Evolutionary conservation across 2,888 invertebrate species (phyloP), one percentile per base, ranked within the genome.

Genomic region (Globia sparganii): DNA sequence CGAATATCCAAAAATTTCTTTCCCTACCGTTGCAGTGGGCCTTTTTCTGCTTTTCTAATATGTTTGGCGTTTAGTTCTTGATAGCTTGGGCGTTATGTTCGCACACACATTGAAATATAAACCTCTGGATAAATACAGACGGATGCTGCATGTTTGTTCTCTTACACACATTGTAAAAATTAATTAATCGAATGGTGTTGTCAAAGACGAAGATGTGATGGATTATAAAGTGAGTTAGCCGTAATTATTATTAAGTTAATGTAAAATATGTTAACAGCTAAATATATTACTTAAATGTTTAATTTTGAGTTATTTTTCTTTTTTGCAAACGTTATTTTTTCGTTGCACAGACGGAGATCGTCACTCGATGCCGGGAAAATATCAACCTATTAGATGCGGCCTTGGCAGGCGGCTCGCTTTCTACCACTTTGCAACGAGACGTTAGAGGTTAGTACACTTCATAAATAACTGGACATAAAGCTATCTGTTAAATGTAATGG

Each of bases 361-460:
- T 98, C 92, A 97, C 98, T 81, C 98, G 98, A 79, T 99, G 99
- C 96, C 98, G 98, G 89, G 98, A 99, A 91, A 99, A 99, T 95
- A 97, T 99, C 91, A 97, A 97, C 92, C 98, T 98, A 91, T 97
- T 99, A 95, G 98, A 98, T 92, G 97, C 97, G 72, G 97, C 98
- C 74, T 92, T 98, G 87, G 97, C 97, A 77, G 93, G 96, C 85
- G 96, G 97, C 78, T 93, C 97, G 78, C 92, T 97, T 83, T 97
- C 97, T 79, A 90, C 97, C 65, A 94, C 96, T 66, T 95, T 97
- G 90, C 97, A 97, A 90, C 95, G 97, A 90, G 97, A 97, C 87
- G 97, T 97, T 80, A 96, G 97, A 97, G 97, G 97, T 97, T 91
- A 94, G 96, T 94, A 85, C 70, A 78, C 71, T 85, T 68, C 62